Percentiles rank a stretch among this genome's conserved stretches.
phyloP scores from a whole-genome alignment of 2,888 invertebrate genomes.

The Nymphalis polychloros region DNA sequence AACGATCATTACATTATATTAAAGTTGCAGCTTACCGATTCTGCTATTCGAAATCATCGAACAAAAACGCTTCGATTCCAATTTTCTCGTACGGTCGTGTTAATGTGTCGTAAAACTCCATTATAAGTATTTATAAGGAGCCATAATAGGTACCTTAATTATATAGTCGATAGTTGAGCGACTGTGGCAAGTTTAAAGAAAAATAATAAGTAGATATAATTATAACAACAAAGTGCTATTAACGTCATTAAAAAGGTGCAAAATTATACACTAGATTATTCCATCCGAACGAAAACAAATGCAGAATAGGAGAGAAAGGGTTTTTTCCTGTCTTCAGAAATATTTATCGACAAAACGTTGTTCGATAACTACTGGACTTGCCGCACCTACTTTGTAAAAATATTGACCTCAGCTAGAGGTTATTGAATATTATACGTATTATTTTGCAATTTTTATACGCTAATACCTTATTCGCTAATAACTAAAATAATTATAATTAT shows the following conservation, averaged over 20 bases:
- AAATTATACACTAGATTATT: constrained; percentile 43
- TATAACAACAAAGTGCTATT: constrained; percentile 43
- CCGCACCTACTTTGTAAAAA: neutral
- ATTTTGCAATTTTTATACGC: neutral
- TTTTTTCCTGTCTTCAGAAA: constrained; percentile 6
- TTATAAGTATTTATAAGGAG: constrained; percentile 44
- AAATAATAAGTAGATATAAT: constrained; percentile 41
- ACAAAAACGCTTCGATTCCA: constrained; percentile 29
- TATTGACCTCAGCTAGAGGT: neutral
- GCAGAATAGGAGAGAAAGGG: constrained; percentile 18
- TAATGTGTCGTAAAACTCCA: constrained; percentile 45
- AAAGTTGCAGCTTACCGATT: neutral
- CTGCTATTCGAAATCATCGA: constrained; percentile 10
- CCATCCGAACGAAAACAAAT: constrained; percentile 32
- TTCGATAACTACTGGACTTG: neutral
- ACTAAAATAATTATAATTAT: neutral
- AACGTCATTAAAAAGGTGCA: constrained; percentile 44
- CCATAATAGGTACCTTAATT: constrained; percentile 44
- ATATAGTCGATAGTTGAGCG: constrained; percentile 40
- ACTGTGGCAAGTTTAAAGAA: constrained; percentile 38
- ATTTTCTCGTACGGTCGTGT: constrained; percentile 41
- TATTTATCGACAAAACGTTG: constrained; percentile 15
- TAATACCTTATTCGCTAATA: neutral
- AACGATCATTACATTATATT: neutral
- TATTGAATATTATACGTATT: neutral